These are phyloP conservation scores for Scortum barcoo DNA, from an alignment of 2,113 vertebrate species.

Conservation along the genomic window DNA sequence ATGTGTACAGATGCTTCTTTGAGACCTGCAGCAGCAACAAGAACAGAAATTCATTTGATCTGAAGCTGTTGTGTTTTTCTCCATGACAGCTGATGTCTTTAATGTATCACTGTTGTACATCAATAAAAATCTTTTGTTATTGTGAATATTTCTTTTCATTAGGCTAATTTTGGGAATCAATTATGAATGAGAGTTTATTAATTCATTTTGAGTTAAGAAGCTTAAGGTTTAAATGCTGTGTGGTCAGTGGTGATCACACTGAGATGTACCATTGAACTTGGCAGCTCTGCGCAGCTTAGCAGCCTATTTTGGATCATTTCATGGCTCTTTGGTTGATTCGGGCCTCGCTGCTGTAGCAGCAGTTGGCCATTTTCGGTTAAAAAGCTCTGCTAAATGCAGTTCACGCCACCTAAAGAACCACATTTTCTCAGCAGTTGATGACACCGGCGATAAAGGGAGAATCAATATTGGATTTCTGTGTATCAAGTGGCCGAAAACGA, in stretches of 20 bases:
- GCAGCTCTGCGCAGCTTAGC: background rate
- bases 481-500: background rate
- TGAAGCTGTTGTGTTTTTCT: background rate
- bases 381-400: background rate
- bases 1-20: no score
- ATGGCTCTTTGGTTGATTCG: background rate
- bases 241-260: background rate
- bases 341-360: background rate
- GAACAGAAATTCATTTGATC: background rate
- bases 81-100: background rate
- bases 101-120: background rate
- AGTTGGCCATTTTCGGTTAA: background rate
- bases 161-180: background rate
- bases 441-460: background rate
- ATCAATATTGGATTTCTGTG: background rate
- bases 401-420: background rate
- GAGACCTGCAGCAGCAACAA: background rate
- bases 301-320: background rate
- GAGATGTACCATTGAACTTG: background rate
- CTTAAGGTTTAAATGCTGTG: background rate
- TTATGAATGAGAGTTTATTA: background rate
- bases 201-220: no score
- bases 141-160: background rate
- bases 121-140: slow-evolving; percentile 29
- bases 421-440: background rate